Base-by-base conservation (phyloP, 2,888 invertebrate genomes). In the Drosophila testacea region DNA sequence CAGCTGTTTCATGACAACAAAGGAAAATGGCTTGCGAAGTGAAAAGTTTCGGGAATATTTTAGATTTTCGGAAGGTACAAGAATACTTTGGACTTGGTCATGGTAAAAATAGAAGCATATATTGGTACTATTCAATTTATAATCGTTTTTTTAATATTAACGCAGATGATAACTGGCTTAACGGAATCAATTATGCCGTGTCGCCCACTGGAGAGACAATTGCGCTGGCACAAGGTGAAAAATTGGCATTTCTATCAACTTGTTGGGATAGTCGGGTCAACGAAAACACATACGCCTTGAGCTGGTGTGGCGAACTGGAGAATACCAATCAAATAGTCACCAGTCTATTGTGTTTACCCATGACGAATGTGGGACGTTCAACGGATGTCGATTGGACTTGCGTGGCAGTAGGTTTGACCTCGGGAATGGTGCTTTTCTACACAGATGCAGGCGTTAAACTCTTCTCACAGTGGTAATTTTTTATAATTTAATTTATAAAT, bases 371-470 rank as follows among this genome's bases (percentile, higher is more conserved):
- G 16, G 30, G 76, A 57, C 81, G 83, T 0, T 94, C 95, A 90
- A 95, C 95, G 6, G 91, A 77, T 3, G 95, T 97, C 30, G 98
- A 99, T 91, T 99, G 98, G 98, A 98, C 97, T 11, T 98, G 98
- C 91, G 94, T 98, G 69, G 95, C 96, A 69, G 94, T 98, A 64
- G 99, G 98, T 11, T 96, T 97, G 87, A 95, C 95, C 81, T 96
- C 96, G 78, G 99, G 99, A 16, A 95, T 94, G 93, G 94, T 98
- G 10, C 94, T 96, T 72, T 97, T 98, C 93, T 98, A 97, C 90
- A 97, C 97, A 1, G 98, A 98, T 91, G 95, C 95, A 73, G 98
- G 98, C 13, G 95, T 95, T 63, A 93, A 97, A 71, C 93, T 99
- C 50, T 93, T 97, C 44, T 95, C 96, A 48, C 98, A 98, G 91